Evolutionary conservation across 2,113 vertebrate genomes (phyloP), one percentile per base, ranked within the genome.

Genomic region (Corythornis madagascariensis): DNA sequence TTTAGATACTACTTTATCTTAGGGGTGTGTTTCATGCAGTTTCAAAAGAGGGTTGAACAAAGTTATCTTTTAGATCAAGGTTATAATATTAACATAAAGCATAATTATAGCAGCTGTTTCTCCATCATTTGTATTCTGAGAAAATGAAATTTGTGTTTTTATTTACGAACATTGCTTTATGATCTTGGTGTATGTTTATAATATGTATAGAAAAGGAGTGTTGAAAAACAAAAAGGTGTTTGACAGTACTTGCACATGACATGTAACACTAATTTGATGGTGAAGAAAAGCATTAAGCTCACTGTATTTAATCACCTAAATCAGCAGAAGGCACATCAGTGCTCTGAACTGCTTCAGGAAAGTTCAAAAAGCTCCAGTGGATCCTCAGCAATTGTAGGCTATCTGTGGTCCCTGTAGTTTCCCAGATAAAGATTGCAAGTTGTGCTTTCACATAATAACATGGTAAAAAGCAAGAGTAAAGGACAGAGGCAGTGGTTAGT

Each of bases 401-500:
- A 11, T 31, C 61, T 80, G 3, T 42, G 42, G 33, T 52, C 40
- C 14, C 31, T 77, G 29, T 61, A 11, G 7, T 42, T 94, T 89
- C 63, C 53, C 40, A 81, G 24, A 80, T 5, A 43, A 73, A 69
- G 88, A 89, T 66, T 83, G 10, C 70, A 55, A 90, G 72, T 77
- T 65, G 40, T 80, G 26, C 65, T 95, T 93, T 86, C 76, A 93
- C 43, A 78, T 86, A 83, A 91, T 73, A 85, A 43, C 19, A 35
- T 24, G 28, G 13, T 87, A 65, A 92, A 86, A 84, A 69, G 13
- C 19, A 65, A 29, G 77, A 74, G 53, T 47, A 61, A 89, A 76
- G 74, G 56, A 86, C 75, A 82, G 66, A 84, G 77, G 18, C n/a
- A 84, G 78, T 63, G 29, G 40, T 72, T 69, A 29, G 50, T 25